Percentiles rank a stretch among this genome's conserved stretches.
Evolutionary conservation across 2,888 invertebrate genomes (phyloP).

Genomic region (Trichogramma dendrolimi): DNA sequence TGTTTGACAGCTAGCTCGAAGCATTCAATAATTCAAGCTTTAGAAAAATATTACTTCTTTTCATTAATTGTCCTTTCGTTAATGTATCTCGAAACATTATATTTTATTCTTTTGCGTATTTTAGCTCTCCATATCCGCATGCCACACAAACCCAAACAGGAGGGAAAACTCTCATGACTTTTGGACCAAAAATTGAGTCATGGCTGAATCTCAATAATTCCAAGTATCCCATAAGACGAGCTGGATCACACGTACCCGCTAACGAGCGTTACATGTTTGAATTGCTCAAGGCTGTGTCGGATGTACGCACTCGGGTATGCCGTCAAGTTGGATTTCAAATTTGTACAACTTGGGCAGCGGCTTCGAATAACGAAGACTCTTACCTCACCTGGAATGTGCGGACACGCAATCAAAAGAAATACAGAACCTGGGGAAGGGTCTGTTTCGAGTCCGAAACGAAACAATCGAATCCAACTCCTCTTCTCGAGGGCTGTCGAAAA

Average conservation of each 20-base stretch:
- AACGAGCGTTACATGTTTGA: slow-evolving; percentile 45
- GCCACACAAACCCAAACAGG: slow-evolving; percentile 9
- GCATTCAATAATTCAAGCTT: slow-evolving; percentile 18
- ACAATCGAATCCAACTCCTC: slow-evolving; percentile 25
- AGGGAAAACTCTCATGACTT: slow-evolving; percentile 36
- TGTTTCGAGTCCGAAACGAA: slow-evolving; percentile 64
- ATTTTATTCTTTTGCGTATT: background rate
- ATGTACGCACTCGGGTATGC: slow-evolving; percentile 32
- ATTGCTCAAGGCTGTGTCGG: slow-evolving; percentile 37
- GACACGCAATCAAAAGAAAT: slow-evolving; percentile 47
- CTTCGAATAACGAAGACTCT: slow-evolving; percentile 26
- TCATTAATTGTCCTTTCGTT: background rate
- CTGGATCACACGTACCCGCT: slow-evolving; percentile 36
- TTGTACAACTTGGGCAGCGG: slow-evolving; percentile 35
- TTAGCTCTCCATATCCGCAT: background rate
- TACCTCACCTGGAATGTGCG: slow-evolving; percentile 36
- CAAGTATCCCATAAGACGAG: slow-evolving; percentile 30
- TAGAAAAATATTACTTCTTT: background rate
- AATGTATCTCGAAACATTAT: background rate
- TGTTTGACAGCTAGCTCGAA: background rate
- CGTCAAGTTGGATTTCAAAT: slow-evolving; percentile 36
- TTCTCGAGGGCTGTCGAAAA: slow-evolving; percentile 36
- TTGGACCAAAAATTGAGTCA: slow-evolving; percentile 33
- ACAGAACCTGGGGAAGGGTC: slow-evolving; percentile 66
- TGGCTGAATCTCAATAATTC: slow-evolving; percentile 36